Conservation (phyloP, 2,797 vertebrate species). For the Gymnocypris eckloni region DNA sequence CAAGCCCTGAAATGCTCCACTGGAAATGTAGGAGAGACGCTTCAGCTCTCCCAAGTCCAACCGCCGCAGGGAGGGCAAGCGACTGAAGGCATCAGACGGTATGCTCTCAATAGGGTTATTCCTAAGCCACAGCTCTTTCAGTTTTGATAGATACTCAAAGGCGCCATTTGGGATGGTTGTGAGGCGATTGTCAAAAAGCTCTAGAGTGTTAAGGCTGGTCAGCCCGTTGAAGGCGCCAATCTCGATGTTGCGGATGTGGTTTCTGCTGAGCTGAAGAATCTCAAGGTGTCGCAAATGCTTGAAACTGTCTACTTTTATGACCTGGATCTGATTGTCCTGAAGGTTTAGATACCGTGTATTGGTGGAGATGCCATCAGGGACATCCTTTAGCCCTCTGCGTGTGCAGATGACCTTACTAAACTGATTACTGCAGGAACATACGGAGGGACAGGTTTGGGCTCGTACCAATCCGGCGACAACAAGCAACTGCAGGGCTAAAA, state of each 20-base stretch:
- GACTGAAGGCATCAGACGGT: slow-evolving; percentile 98
- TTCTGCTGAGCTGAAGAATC: slow-evolving; percentile 97
- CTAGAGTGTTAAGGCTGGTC: slow-evolving; percentile 97
- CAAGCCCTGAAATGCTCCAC: slow-evolving; percentile 97
- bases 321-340: slow-evolving; percentile 98
- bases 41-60: slow-evolving; percentile 96
- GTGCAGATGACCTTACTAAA: slow-evolving; percentile 99
- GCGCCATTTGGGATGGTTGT: slow-evolving; percentile 99
- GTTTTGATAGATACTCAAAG: slow-evolving; percentile 98
- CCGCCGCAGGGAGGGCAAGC: slow-evolving; percentile 94
- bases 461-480: slow-evolving; percentile 96
- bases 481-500: slow-evolving; percentile 97
- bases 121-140: slow-evolving; percentile 97
- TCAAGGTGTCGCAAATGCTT: slow-evolving; percentile 97
- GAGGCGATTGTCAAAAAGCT: slow-evolving; percentile 99
- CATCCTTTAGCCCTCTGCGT: slow-evolving; percentile 92
- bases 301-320: slow-evolving; percentile 99
- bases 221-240: slow-evolving; percentile 98
- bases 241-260: slow-evolving; percentile 98
- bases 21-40: slow-evolving; percentile 97
- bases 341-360: slow-evolving; percentile 97
- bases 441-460: slow-evolving; percentile 96
- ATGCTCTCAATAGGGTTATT: slow-evolving; percentile 99
- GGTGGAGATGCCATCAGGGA: slow-evolving; percentile 97
- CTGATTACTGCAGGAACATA: slow-evolving; percentile 98